Evolutionary conservation across 1,140 invertebrate genomes (phyloP), one percentile per base, ranked within the genome.

Genomic region (Whitmania pigra): DNA sequence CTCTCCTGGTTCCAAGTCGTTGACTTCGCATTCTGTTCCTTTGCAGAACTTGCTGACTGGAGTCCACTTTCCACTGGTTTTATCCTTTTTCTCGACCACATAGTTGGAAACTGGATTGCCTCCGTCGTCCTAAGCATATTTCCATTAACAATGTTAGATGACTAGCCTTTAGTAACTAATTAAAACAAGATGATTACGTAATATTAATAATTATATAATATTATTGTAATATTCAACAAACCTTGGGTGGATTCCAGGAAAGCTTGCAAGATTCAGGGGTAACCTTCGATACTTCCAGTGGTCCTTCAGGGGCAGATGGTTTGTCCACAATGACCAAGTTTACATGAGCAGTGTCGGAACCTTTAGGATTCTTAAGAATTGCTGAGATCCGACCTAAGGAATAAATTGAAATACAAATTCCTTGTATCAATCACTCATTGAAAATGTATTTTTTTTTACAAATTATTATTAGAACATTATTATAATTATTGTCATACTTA

Each of bases 51-150:
- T 94, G 78, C 91, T 94, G 9, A 94, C 87, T 81, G 94, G 94
- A 18, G 89, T 86, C 96, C 94, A 99, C 69, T 83, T 82, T 54
- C 94, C 94, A 29, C 91, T 94, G 17, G 0, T 79, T 73, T 88
- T 87, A 83, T 99, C 96, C 66, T 95, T 93, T 84, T 93, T 95
- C 81, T 99, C 96, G 7, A 99, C 89, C 68, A 97, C 88, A 81
- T 99, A 99, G 81, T 99, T 98, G 27, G 92, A 94, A 75, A 99
- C 89, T 11, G 93, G 92, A 71, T 91, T 92, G 66, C 96, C 96
- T 75, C 95, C 95, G 82, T 97, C 94, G 80, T 97, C 94, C 76
- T 90, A 80, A 18, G 3, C 3, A 63, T 1, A 36, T 36, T n/a
- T n/a, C 31, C 31, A 6, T 6, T 36, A 2, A 36, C 6, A 36